A percentile compares a stretch with the other conserved stretches of the same genome.
Evolutionary conservation across 1,140 invertebrate species (phyloP).

Genomic region (Pachyrhynchus sulphureomaculatus): DNA sequence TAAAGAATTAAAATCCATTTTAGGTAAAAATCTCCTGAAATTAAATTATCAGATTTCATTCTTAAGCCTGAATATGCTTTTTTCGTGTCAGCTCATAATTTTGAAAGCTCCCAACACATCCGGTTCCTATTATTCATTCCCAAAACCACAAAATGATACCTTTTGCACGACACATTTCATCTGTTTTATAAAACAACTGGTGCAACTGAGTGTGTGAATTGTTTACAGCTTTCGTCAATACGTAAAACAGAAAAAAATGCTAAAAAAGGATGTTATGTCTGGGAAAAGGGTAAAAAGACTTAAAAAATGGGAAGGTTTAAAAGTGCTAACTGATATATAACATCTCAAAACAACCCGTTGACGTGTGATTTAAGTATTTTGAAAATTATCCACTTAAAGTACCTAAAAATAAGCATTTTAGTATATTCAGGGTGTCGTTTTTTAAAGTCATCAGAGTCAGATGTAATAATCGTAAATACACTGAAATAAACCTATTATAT

Average conservation of each 20-base stretch:
- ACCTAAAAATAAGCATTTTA: too few species aligned
- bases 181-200: slow-evolving; percentile 3
- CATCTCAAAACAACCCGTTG: slow-evolving; percentile 1
- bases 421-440: too few species aligned
- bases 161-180: background rate
- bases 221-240: slow-evolving; percentile 1
- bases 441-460: too few species aligned
- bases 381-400: too few species aligned
- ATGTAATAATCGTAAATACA: too few species aligned
- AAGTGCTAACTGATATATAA: slow-evolving; percentile 7
- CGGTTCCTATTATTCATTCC: slow-evolving; percentile 5
- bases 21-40: background rate
- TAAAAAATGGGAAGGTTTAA: background rate
- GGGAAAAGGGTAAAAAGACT: background rate
- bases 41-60: background rate
- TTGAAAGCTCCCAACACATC: background rate
- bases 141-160: background rate
- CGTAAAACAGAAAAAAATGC: slow-evolving; percentile 2
- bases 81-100: background rate
- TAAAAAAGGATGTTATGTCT: slow-evolving; percentile 17
- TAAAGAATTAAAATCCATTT: too few species aligned
- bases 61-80: background rate
- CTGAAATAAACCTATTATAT: too few species aligned
- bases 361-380: too few species aligned
- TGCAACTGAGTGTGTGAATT: background rate